Evolutionary conservation across 2,888 invertebrate species (phyloP).

Genomic region (Hyposoter didymator): DNA sequence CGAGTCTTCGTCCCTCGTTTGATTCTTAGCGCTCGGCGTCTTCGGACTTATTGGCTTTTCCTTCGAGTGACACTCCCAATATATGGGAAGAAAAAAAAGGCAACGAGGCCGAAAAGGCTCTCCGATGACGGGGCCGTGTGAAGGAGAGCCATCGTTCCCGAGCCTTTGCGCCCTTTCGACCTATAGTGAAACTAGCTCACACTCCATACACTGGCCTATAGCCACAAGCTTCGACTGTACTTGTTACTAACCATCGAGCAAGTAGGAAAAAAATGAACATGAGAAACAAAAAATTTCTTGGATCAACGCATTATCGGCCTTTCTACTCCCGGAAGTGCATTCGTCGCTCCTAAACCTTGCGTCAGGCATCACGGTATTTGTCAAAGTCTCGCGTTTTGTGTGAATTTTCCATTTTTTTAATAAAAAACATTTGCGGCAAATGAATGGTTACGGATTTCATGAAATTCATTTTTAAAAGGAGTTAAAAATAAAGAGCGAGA

Average conservation of each 20-base stretch:
- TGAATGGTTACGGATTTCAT: too few species aligned
- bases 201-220: conserved; percentile 40
- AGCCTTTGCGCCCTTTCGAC: conserved; percentile 71
- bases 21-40: conserved; percentile 20
- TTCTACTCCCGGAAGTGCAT: not conserved
- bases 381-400: too few species aligned
- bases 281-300: not conserved
- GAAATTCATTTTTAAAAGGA: too few species aligned
- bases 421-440: too few species aligned
- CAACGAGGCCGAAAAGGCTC: conserved; percentile 3
- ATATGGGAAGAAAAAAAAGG: conserved; percentile 24
- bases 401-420: too few species aligned
- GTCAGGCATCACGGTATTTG: too few species aligned
- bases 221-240: conserved; percentile 35
- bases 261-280: not conserved
- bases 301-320: not conserved
- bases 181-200: conserved; percentile 71
- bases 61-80: conserved; percentile 58
- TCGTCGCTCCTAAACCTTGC: too few species aligned
- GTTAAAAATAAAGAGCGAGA: too few species aligned
- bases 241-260: conserved; percentile 1
- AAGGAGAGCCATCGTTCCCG: conserved; percentile 72
- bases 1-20: conserved; percentile 18
- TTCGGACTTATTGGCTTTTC: conserved; percentile 46
- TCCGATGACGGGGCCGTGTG: conserved; percentile 74